Conservation (phyloP, 2,797 vertebrate species). For the Agapornis canus region DNA sequence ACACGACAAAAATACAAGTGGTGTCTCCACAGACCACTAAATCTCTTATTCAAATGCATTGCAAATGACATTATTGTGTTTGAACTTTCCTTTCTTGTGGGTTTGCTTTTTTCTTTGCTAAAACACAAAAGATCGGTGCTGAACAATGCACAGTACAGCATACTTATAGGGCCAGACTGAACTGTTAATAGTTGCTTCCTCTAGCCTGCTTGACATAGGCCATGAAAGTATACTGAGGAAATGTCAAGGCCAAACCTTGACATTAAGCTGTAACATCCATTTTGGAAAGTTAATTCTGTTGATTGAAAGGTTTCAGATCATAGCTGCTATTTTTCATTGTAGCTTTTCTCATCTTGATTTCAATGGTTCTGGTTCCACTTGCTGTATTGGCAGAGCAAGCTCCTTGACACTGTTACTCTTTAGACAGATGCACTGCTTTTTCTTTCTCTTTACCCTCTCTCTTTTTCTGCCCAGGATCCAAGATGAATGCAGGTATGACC, state of each 20-base stretch:
- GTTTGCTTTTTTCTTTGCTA: background rate
- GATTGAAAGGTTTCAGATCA: background rate
- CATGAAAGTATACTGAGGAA: background rate
- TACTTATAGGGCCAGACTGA: background rate
- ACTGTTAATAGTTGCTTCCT: background rate
- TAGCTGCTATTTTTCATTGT: background rate
- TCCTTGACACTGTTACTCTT: accelerated
- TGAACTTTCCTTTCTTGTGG: background rate
- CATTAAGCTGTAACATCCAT: background rate
- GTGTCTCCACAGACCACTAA: background rate
- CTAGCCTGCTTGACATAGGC: background rate
- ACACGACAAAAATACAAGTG: background rate
- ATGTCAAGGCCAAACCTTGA: background rate
- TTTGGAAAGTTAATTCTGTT: background rate
- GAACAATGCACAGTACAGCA: background rate
- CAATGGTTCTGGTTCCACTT: background rate
- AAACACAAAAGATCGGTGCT: background rate
- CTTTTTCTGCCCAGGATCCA: background rate
- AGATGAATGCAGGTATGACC: no score
- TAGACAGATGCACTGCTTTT: background rate
- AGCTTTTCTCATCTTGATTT: background rate
- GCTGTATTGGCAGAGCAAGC: accelerated
- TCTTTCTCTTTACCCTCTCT: background rate
- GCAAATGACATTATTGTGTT: background rate
- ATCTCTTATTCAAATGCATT: background rate